Evolutionary conservation across 2,113 vertebrate genomes (phyloP).

Genomic region (Ptyas mucosa): DNA sequence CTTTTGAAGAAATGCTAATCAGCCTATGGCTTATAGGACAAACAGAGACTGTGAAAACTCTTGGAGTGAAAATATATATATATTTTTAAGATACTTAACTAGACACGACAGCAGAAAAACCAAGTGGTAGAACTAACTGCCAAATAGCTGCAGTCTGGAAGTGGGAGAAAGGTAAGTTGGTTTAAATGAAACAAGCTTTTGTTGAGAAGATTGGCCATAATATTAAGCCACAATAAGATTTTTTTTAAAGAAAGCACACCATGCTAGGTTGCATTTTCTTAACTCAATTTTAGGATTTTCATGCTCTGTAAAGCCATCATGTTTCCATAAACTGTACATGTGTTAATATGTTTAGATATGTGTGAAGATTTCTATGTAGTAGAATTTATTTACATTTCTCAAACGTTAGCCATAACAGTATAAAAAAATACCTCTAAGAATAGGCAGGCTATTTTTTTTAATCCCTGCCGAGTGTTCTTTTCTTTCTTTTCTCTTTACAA

Average conservation of each 20-base stretch:
- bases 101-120: neutral
- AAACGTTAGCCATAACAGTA: neutral
- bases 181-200: neutral
- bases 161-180: neutral
- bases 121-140: neutral
- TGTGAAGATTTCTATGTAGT: neutral
- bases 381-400: neutral
- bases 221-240: neutral
- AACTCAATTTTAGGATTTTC: neutral
- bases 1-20: conserved; percentile 17
- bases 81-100: neutral
- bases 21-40: neutral
- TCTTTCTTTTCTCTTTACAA: neutral
- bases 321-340: neutral
- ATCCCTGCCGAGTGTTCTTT: neutral
- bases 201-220: neutral
- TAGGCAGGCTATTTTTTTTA: neutral
- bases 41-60: neutral
- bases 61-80: neutral
- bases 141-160: neutral
- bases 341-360: neutral
- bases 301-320: neutral
- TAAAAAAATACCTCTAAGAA: neutral
- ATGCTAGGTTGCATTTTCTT: neutral
- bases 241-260: neutral